A percentile compares a stretch with the other conserved stretches of the same genome.
Conservation (phyloP, 2,113 vertebrate genomes). For the Cynoglossus semilaevis region DNA sequence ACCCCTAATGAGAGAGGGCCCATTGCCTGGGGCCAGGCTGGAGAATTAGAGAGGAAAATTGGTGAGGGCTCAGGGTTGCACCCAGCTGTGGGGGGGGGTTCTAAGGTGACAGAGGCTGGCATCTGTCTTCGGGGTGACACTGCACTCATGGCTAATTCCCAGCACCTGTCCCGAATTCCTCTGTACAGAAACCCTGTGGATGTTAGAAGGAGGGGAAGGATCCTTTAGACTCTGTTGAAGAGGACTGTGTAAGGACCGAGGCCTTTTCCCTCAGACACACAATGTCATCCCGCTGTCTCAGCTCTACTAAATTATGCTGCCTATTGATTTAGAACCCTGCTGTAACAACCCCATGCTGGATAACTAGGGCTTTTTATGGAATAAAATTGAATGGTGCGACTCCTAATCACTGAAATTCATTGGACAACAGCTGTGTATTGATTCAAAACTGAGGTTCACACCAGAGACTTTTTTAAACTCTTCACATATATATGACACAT, state of each 20-base stretch:
- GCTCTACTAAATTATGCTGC: conserved; percentile 44
- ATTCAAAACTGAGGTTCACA: conserved; percentile 15
- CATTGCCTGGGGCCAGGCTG: conserved; percentile 61
- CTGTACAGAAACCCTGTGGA: conserved; percentile 46
- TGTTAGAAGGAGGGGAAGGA: conserved; percentile 24
- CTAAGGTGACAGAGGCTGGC: conserved; percentile 57
- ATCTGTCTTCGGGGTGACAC: conserved; percentile 68
- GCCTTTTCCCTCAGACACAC: conserved; percentile 34
- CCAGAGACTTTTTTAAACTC: too few species aligned
- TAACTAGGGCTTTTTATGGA: conserved; percentile 10
- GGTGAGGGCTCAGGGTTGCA: conserved; percentile 38
- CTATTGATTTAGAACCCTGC: conserved; percentile 51
- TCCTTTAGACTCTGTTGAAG: conserved; percentile 6
- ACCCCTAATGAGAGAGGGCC: conserved; percentile 72
- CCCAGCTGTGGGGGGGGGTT: conserved; percentile 23
- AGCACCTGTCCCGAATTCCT: conserved; percentile 46
- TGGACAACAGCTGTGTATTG: conserved; percentile 11
- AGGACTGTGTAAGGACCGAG: conserved; percentile 12
- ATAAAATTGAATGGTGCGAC: conserved; percentile 1
- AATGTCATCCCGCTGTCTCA: conserved; percentile 37
- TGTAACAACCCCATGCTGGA: conserved; percentile 39
- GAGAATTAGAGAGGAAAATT: conserved; percentile 56
- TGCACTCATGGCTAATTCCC: conserved; percentile 51
- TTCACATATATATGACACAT: too few species aligned
- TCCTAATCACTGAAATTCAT: conserved; percentile 19